Conservation (phyloP, 2,113 vertebrate genomes). For the Tyto alba region DNA sequence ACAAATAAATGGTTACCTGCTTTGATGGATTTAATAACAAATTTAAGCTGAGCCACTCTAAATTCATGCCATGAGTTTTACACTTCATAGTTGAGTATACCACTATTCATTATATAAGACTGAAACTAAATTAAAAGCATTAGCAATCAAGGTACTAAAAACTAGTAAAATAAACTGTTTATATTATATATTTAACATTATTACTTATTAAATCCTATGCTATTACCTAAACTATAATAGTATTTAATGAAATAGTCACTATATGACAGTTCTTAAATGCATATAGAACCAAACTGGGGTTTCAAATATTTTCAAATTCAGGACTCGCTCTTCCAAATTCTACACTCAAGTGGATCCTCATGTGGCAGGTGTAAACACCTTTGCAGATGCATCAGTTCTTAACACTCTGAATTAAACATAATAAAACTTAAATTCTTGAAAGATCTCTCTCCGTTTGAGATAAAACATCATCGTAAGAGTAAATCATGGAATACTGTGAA, state of each 20-base stretch:
- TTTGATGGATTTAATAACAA: background rate
- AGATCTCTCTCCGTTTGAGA: background rate
- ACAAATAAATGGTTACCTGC: background rate
- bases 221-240: background rate
- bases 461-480: background rate
- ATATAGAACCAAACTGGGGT: background rate
- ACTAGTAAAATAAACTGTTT: background rate
- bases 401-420: background rate
- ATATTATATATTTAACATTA: background rate
- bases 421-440: background rate
- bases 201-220: background rate
- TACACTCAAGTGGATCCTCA: background rate
- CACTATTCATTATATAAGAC: background rate
- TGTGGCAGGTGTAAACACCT: background rate
- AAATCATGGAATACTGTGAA: background rate
- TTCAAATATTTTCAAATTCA: background rate
- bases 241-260: background rate
- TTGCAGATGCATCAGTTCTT: background rate
- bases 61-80: background rate
- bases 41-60: background rate
- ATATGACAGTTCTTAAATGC: background rate
- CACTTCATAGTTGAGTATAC: background rate
- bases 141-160: background rate
- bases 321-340: background rate
- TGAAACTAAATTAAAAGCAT: background rate